A percentile compares a stretch with the other conserved stretches of the same genome.
phyloP scores from a whole-genome alignment of 2,888 invertebrate genomes.

The Tenthredo amoena region DNA sequence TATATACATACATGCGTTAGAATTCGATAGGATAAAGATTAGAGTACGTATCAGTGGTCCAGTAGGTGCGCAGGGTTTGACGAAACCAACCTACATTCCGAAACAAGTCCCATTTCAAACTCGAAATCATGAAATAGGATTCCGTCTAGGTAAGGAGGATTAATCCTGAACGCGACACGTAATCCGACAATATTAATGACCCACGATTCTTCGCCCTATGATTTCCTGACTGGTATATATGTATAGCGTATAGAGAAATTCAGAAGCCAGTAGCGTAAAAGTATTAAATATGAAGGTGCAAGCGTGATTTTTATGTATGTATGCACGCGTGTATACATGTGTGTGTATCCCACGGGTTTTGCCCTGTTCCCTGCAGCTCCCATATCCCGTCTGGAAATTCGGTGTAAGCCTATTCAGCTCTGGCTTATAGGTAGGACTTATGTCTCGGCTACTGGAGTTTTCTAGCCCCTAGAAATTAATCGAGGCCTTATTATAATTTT shows the following conservation, averaged over 20 bases:
- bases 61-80: background rate
- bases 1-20: background rate
- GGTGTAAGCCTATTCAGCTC: constrained; percentile 71
- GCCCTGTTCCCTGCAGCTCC: constrained; percentile 40
- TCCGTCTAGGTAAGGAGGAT: constrained; percentile 67
- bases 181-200: constrained; percentile 78
- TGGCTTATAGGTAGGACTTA: constrained; percentile 67
- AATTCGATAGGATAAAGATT: background rate
- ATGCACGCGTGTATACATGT: background rate
- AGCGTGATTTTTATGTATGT: background rate
- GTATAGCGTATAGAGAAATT: constrained; percentile 42
- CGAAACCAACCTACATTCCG: constrained; percentile 69
- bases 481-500: constrained; percentile 75
- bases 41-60: background rate
- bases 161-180: constrained; percentile 72
- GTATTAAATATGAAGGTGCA: background rate
- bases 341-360: constrained; percentile 43
- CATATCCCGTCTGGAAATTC: constrained; percentile 29
- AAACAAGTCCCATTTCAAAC: constrained; percentile 66
- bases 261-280: constrained; percentile 17
- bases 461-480: constrained; percentile 71
- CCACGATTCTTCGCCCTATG: constrained; percentile 68
- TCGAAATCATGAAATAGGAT: constrained; percentile 73
- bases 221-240: constrained; percentile 39
- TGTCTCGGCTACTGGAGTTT: constrained; percentile 69